Evolutionary conservation across 1,140 invertebrate genomes (phyloP), one percentile per base, ranked within the genome.

Genomic region (Hestina assimilis): DNA sequence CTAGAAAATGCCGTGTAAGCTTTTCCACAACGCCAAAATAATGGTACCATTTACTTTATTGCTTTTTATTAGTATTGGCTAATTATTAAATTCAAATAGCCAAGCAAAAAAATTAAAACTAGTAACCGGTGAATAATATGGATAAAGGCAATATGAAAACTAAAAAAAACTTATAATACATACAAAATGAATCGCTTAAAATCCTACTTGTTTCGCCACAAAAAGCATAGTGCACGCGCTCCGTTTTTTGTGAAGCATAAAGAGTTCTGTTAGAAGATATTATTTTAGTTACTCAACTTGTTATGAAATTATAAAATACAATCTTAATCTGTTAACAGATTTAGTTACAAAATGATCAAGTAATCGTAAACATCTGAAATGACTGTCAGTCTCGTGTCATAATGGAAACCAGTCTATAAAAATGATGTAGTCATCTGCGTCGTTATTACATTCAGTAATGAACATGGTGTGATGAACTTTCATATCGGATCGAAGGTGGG

Each of bases 401-500:
- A 73, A 79, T 79, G 76, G 73, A 74, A 61, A 83, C 75, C 48
- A 43, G 47, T 59, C 50, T 42, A 52, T 55, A 59, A 71, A 69
- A 86, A 76, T 74, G 74, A 83, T 83, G 76, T 69, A 83, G 82
- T 82, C 81, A 80, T 83, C 72, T 75, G 63, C 66, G 59, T 76
- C 72, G 71, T 77, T 80, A 83, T 80, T 80, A 79, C 71, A 59
- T 67, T 71, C 67, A 69, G 77, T 79, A 82, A 84, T 83, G 72
- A 80, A 75, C 72, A 68, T 63, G 61, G 60, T 75, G 72, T 82
- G 78, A 87, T 84, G 78, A 83, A 84, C 79, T 83, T 84, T 84
- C 71, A 59, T 85, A 76, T 76, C 67, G 69, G 59, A 73, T 69
- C 57, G 48, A 40, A 71, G 66, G 63, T 63, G 65, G 64, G 71